phyloP scores from a whole-genome alignment of 2,113 vertebrate genomes.

The Muscicapa adusta region DNA sequence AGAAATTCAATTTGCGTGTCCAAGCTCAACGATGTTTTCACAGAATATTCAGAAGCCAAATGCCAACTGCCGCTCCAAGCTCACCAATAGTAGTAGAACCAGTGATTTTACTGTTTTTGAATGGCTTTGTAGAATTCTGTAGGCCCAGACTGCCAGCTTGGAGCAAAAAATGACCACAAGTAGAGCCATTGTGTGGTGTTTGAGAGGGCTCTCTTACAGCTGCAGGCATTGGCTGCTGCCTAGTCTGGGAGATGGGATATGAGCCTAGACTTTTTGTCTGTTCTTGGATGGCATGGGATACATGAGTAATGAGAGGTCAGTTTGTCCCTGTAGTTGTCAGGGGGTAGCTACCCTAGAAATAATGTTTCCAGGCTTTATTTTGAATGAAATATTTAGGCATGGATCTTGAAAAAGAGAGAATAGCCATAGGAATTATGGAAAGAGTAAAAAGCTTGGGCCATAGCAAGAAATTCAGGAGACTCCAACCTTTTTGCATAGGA shows the following conservation, averaged over 20 bases:
- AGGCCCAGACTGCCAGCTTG: not conserved
- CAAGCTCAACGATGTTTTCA: not conserved
- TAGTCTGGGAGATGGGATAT: not conserved
- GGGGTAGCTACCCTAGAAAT: not conserved
- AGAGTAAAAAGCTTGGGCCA: not conserved
- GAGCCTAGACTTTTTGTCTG: not conserved
- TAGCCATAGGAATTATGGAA: not conserved
- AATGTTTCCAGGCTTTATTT: not conserved
- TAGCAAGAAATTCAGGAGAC: not conserved
- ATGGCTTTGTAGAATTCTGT: not conserved
- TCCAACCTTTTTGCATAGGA: not conserved
- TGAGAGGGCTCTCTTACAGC: not conserved
- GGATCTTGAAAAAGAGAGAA: not conserved
- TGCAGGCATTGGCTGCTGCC: not conserved
- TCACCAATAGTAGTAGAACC: not conserved
- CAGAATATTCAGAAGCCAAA: not conserved
- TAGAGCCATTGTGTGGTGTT: not conserved
- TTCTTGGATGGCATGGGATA: not conserved
- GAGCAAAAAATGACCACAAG: not conserved
- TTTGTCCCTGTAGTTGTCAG: not conserved
- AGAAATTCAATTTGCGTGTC: not conserved
- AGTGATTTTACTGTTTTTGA: not conserved
- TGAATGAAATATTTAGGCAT: not conserved
- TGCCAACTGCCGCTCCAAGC: not conserved
- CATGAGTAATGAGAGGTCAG: not conserved